Evolutionary conservation across 1,140 invertebrate species (phyloP).

Genomic region (Neodiprion fabricii): DNA sequence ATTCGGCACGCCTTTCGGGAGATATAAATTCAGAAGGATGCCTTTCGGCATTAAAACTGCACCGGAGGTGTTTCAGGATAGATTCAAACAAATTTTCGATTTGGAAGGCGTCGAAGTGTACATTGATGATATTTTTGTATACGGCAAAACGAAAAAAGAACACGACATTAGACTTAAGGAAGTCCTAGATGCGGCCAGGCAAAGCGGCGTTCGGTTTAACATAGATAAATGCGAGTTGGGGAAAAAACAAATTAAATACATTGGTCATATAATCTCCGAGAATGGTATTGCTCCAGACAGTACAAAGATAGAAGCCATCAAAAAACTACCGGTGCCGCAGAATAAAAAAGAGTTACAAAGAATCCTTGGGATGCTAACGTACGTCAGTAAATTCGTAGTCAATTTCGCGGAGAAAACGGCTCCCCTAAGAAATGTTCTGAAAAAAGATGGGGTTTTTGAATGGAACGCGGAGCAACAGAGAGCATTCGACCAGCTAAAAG

Average conservation of each 20-base stretch:
- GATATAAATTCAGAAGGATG: conserved; percentile 25
- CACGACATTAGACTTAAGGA: conserved; percentile 39
- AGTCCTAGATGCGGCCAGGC: conserved; percentile 33
- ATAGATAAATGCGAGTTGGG: conserved; percentile 37
- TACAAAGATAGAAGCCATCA: conserved; percentile 45
- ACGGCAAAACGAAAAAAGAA: conserved; percentile 31
- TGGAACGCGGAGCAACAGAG: conserved; percentile 37
- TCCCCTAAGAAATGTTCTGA: conserved; percentile 38
- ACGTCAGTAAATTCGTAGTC: conserved; percentile 41
- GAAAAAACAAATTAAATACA: conserved; percentile 32
- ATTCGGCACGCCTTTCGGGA: conserved; percentile 53
- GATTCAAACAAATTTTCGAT: conserved; percentile 44
- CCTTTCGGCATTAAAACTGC: conserved; percentile 53
- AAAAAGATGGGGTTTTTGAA: conserved; percentile 35
- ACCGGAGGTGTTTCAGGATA: conserved; percentile 48
- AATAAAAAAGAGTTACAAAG: conserved; percentile 44
- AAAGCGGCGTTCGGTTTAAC: conserved; percentile 39
- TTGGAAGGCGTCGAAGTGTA: conserved; percentile 42
- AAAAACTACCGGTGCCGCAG: conserved; percentile 36
- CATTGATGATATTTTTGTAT: conserved; percentile 52
- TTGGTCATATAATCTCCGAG: conserved; percentile 45
- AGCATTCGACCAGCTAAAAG: conserved; percentile 41
- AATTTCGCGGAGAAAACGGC: conserved; percentile 33
- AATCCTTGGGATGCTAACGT: conserved; percentile 49
- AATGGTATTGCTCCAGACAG: conserved; percentile 46